Base-by-base conservation (phyloP, 1,140 invertebrate species). In the Tetranychus cinnabarinus region DNA sequence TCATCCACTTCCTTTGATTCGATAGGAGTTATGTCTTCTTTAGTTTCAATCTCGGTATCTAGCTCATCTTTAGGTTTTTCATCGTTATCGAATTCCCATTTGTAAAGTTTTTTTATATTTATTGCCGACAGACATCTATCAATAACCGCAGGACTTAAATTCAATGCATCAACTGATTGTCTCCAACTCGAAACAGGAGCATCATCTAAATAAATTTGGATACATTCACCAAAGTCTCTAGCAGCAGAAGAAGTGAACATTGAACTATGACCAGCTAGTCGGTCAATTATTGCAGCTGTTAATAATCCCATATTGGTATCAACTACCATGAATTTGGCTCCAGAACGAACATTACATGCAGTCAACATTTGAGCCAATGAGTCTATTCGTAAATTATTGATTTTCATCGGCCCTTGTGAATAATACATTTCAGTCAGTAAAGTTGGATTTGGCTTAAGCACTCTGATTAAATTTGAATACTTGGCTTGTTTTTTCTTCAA, bases 281-380 rank as follows among this genome's bases (percentile, higher is more conserved):
- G 68, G 62, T 78, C 74, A 33, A 95, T 70, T 65, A 95, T 76
- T 48, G 85, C 80, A 0, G 89, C 86, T 37, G 84, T 78, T 15
- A 89, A 69, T 39, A 97, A 72, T 1, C 89, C 90, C 67, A 80
- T 79, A 31, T 85, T 85, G 65, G 83, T 86, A 67, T 96, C 90
- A 69, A 91, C 88, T 0, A 96, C 71, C 56, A 91, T 72, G 71
- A 86, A 86, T 55, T 78, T 81, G 2, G 85, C 84, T 66, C 82
- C 78, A 3, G 79, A 78, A 67, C 81, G 81, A 1, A 95, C 76
- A 70, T 92, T 88, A 3, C 81, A 78, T 66, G 82, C 81, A 0
- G 82, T 81, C 36, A 91, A 75, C 45, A 95, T 81, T 72, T 93
- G 89, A 6, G 86, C 82, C 23, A 97, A 72, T 7, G 85, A 82